phyloP scores from a whole-genome alignment of 2,888 invertebrate genomes.

The Eupithecia vulgata region DNA sequence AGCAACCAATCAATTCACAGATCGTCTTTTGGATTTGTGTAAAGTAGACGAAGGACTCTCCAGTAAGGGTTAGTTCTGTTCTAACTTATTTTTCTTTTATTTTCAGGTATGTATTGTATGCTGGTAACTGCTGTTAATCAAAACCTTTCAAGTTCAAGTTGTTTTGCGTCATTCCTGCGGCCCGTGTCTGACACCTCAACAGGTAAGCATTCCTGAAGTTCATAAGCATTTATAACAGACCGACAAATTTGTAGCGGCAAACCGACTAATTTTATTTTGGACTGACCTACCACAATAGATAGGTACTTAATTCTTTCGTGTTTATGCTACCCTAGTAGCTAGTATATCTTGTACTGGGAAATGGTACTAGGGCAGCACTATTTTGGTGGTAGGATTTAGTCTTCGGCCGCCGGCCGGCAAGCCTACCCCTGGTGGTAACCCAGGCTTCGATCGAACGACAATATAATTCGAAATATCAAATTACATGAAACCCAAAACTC shows the following conservation, averaged over 20 bases:
- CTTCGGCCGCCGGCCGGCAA: too few species aligned
- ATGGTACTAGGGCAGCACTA: neutral
- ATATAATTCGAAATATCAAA: neutral
- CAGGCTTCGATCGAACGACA: neutral
- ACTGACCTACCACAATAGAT: neutral
- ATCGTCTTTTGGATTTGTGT: neutral
- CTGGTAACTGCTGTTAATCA: neutral
- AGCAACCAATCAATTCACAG: neutral
- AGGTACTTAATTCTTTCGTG: neutral
- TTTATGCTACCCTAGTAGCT: neutral
- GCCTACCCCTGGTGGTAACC: too few species aligned
- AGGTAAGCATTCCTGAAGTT: slow-evolving; percentile 1
- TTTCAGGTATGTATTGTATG: slow-evolving; percentile 27
- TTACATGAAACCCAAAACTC: neutral
- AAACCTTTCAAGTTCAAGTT: neutral
- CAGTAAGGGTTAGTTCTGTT: neutral
- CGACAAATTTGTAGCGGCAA: neutral
- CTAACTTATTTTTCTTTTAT: neutral
- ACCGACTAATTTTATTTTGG: neutral
- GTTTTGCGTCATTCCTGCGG: neutral
- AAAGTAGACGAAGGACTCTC: neutral
- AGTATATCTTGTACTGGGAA: neutral
- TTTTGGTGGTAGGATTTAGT: neutral
- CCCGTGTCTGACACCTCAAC: neutral
- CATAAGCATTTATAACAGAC: neutral